These are phyloP conservation scores for Cromileptes altivelis DNA, from an alignment of 2,113 vertebrate species.

Conservation along the genomic window DNA sequence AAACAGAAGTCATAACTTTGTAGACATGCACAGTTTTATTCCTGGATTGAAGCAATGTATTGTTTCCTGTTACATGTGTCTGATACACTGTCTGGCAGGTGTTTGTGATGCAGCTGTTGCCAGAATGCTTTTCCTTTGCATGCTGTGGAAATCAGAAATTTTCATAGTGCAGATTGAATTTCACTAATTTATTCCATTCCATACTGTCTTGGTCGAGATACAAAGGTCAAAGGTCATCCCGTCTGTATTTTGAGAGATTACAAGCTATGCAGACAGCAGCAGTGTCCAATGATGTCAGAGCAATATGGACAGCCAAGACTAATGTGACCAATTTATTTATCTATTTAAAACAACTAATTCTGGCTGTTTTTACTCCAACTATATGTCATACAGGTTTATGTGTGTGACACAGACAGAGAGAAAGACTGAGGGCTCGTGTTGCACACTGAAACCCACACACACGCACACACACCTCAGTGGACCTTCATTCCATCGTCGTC, in stretches of 20 bases:
- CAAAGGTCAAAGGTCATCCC: slow-evolving; percentile 19
- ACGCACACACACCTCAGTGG: slow-evolving; percentile 15
- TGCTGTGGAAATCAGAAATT: neutral
- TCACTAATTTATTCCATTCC: neutral
- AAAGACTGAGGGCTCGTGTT: neutral
- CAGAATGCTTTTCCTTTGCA: neutral
- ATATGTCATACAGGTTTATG: neutral
- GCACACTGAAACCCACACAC: neutral
- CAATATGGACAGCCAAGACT: neutral
- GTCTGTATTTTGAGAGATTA: neutral
- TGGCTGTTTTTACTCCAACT: neutral
- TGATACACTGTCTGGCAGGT: neutral
- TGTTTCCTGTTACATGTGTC: neutral
- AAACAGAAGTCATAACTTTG: neutral
- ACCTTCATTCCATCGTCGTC: slow-evolving; percentile 39
- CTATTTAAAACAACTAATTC: neutral
- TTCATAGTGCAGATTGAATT: too few relatives aligned
- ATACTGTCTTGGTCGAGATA: neutral
- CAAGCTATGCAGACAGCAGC: neutral
- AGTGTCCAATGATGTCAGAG: neutral
- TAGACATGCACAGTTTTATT: neutral
- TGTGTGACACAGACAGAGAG: slow-evolving; percentile 6
- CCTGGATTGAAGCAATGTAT: neutral
- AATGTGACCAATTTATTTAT: neutral
- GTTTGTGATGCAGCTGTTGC: neutral